These are phyloP conservation scores for Lytechinus variegatus DNA, from an alignment of 35 echinoderm and acorn worm genomes.

Conservation along the genomic window DNA sequence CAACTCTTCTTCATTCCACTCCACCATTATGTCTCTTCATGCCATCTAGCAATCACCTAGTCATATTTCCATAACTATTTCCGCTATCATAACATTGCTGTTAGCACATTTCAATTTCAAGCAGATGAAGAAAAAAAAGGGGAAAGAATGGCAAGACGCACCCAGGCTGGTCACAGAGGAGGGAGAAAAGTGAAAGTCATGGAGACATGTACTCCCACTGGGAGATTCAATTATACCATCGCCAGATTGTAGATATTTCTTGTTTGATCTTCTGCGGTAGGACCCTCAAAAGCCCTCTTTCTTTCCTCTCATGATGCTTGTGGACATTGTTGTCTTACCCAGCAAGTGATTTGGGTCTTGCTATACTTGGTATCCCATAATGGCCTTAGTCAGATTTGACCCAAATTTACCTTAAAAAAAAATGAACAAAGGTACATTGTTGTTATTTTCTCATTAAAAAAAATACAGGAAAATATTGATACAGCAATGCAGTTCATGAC, in stretches of 20 bases:
- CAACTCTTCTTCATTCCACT: not conserved
- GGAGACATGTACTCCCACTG: constrained; percentile 27
- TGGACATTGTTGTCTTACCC: not conserved
- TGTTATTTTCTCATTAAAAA: not conserved
- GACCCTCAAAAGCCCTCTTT: not conserved
- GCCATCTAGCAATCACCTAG: not conserved
- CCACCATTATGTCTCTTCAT: constrained; percentile 2
- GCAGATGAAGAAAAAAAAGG: not conserved
- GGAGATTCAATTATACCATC: constrained; percentile 37
- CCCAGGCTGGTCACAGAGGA: not conserved
- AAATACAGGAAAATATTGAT: not conserved
- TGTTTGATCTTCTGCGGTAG: not conserved
- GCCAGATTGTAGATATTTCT: constrained; percentile 29
- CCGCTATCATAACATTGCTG: constrained; percentile 17
- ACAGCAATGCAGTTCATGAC: not conserved
- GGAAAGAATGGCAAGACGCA: not conserved
- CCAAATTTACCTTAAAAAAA: not conserved
- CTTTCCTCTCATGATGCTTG: not conserved
- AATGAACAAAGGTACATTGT: not conserved
- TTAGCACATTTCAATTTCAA: constrained; percentile 14
- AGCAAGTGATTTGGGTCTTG: not conserved
- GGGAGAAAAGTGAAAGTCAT: not conserved
- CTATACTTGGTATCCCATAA: not conserved
- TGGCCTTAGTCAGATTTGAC: not conserved
- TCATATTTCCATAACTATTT: constrained; percentile 20